phyloP scores from a whole-genome alignment of 2,888 invertebrate species.

The Labia minor region DNA sequence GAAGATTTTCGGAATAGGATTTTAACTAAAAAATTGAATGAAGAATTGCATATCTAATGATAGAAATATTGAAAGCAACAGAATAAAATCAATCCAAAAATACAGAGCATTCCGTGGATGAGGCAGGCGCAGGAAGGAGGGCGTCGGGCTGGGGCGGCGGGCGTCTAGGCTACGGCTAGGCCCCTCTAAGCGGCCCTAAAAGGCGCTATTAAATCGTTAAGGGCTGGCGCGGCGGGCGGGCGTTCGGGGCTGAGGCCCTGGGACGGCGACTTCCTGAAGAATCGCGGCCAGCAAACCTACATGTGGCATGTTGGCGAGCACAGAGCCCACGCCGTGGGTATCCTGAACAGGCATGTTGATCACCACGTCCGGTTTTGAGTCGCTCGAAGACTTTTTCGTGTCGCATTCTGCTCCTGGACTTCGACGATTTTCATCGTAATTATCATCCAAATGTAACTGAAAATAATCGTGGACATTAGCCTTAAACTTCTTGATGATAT shows the following conservation, averaged over 20 bases:
- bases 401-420: slow-evolving; percentile 35
- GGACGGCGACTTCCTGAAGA: neutral
- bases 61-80: no score
- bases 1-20: no score
- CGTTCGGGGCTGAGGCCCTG: neutral
- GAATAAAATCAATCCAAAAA: no score
- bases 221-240: slow-evolving; percentile 13
- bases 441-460: neutral
- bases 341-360: slow-evolving; percentile 52
- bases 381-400: slow-evolving; percentile 33
- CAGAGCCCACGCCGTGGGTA: slow-evolving; percentile 69
- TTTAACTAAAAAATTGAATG: no score
- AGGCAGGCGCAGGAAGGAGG: neutral
- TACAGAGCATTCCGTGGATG: neutral
- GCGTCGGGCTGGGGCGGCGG: slow-evolving; percentile 6
- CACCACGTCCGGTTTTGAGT: slow-evolving; percentile 39
- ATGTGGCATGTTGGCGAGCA: slow-evolving; percentile 85
- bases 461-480: slow-evolving; percentile 4
- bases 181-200: neutral
- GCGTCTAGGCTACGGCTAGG: slow-evolving; percentile 13
- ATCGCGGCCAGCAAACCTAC: slow-evolving; percentile 46
- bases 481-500: no score
- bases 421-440: slow-evolving; percentile 34
- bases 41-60: no score
- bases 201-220: neutral